Evolutionary conservation across 2,888 invertebrate genomes (phyloP).

Genomic region (Pelosia muscerda): DNA sequence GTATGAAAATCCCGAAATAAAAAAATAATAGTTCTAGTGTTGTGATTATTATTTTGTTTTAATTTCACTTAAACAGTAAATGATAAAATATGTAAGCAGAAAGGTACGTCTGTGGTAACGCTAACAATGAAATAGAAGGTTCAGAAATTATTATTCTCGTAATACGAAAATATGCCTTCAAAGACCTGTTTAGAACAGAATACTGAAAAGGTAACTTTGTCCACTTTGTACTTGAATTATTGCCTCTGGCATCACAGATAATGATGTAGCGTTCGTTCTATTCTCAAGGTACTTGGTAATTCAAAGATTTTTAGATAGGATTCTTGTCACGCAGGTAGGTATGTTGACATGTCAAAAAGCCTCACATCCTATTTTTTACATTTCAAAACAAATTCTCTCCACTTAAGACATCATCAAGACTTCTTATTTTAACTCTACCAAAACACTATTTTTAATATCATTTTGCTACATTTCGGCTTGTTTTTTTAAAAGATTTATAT

Average conservation of each 20-base stretch:
- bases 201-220: constrained; percentile 24
- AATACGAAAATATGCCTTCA: not conserved
- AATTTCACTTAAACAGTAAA: too few species aligned
- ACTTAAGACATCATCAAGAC: not conserved
- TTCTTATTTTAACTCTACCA: too few species aligned
- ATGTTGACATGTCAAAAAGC: not conserved
- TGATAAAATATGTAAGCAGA: too few species aligned
- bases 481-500: too few species aligned
- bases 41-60: too few species aligned
- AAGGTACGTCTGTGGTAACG: too few species aligned
- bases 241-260: constrained; percentile 27
- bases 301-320: constrained; percentile 43
- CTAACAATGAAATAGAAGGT: too few species aligned
- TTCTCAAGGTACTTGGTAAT: constrained; percentile 46
- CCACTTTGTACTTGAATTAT: constrained; percentile 27
- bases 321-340: constrained; percentile 27
- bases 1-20: too few species aligned
- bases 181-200: constrained; percentile 17
- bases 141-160: not conserved
- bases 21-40: too few species aligned
- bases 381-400: not conserved
- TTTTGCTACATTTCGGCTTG: not conserved
- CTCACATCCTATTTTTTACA: not conserved
- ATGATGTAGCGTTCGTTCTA: constrained; percentile 21
- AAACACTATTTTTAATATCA: not conserved